These are phyloP conservation scores for Lepidonotus clava DNA, from an alignment of 2,888 invertebrate species.

Conservation along the genomic window DNA sequence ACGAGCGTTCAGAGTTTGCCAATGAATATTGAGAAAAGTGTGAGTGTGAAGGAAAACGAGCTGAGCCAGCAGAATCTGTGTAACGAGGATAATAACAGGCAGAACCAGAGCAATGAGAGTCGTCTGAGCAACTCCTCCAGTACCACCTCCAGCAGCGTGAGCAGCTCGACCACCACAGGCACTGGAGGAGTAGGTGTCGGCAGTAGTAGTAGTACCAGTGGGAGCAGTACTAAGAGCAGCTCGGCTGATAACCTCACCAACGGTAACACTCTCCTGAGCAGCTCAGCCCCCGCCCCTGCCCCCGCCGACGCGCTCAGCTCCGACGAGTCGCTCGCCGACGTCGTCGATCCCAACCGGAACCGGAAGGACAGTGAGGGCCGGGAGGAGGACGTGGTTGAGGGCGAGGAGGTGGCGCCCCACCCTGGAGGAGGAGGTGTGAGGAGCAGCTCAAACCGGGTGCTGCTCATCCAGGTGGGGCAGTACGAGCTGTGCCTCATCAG, in stretches of 20 bases:
- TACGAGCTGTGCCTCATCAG: slow-evolving; percentile 94
- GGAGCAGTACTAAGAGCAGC: neutral
- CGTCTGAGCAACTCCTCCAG: neutral
- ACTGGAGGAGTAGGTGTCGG: too few species aligned
- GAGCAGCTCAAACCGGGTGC: slow-evolving; percentile 83
- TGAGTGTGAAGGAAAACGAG: slow-evolving; percentile 75
- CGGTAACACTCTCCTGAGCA: neutral
- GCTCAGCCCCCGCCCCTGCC: neutral
- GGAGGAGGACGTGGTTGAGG: neutral
- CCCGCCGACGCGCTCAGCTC: neutral
- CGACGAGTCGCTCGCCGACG: neutral
- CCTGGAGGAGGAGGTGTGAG: neutral
- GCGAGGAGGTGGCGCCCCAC: neutral
- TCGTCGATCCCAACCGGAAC: neutral
- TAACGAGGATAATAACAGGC: neutral
- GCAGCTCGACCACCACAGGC: neutral
- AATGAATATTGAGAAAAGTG: slow-evolving; percentile 71
- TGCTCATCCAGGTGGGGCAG: slow-evolving; percentile 94
- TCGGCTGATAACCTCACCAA: neutral
- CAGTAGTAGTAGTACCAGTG: too few species aligned
- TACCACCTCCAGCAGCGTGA: too few species aligned
- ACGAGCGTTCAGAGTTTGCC: slow-evolving; percentile 77
- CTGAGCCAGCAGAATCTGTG: slow-evolving; percentile 68
- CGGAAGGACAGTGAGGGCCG: neutral
- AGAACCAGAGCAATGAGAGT: neutral